phyloP scores from a whole-genome alignment of 1,140 invertebrate genomes.

The Oreohelix idahoensis region DNA sequence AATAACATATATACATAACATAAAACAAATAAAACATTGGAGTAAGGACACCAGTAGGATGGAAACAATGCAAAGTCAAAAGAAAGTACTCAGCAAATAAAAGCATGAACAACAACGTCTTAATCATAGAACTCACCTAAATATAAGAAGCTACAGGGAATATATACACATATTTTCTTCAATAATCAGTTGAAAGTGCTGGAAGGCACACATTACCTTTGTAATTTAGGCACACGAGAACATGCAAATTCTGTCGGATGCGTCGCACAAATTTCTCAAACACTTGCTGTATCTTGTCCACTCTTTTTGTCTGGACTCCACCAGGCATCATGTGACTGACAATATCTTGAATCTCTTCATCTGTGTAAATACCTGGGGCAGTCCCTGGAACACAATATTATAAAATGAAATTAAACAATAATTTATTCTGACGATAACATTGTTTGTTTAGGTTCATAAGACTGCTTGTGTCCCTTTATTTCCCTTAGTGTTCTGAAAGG shows the following conservation, averaged over 20 bases:
- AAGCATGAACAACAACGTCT: not conserved
- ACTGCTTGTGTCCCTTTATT: too few relatives aligned
- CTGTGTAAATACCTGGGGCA: conserved; percentile 67
- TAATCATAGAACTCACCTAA: not conserved
- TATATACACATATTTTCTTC: not conserved
- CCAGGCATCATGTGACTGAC: conserved; percentile 71
- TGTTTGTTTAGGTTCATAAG: too few relatives aligned
- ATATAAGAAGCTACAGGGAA: not conserved
- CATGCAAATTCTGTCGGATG: conserved; percentile 69
- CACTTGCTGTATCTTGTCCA: conserved; percentile 69
- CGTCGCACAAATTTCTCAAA: conserved; percentile 67
- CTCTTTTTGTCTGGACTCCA: conserved; percentile 66
- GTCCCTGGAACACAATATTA: conserved; percentile 54
- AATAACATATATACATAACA: too few relatives aligned
- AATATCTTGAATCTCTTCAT: conserved; percentile 67
- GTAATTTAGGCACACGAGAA: conserved; percentile 68
- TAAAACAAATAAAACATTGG: too few relatives aligned
- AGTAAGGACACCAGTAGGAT: too few relatives aligned
- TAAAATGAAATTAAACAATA: not conserved
- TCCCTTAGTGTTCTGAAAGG: too few relatives aligned
- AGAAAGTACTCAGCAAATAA: too few relatives aligned
- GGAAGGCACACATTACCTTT: conserved; percentile 52
- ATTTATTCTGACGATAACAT: too few relatives aligned
- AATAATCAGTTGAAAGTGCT: not conserved
- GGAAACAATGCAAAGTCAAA: too few relatives aligned